A percentile compares a stretch with the other conserved stretches of the same genome.
Conservation (phyloP, 1,140 invertebrate genomes). For the Lasioglossum albipes region DNA sequence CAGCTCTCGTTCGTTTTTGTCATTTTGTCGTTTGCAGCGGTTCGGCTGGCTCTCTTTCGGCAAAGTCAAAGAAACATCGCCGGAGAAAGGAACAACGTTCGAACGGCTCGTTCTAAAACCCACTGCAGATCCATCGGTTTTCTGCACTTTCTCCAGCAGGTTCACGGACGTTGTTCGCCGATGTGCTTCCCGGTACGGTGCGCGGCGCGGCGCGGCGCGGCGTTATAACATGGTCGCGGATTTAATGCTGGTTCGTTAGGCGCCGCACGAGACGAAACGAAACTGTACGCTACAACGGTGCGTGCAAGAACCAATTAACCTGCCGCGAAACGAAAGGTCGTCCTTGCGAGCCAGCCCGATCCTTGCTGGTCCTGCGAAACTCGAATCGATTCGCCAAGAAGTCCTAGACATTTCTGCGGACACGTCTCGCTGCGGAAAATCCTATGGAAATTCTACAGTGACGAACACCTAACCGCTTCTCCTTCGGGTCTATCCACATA, state of each 20-base stretch:
- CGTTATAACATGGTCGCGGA: not conserved
- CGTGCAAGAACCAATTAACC: constrained; percentile 32
- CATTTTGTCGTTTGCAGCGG: not conserved
- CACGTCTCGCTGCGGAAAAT: too few species aligned
- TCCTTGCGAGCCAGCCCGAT: too few species aligned
- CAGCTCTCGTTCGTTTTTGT: constrained; percentile 31
- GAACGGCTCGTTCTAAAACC: not conserved
- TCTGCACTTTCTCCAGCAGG: constrained; percentile 18
- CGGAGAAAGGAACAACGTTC: not conserved
- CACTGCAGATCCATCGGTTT: not conserved
- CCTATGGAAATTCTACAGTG: too few species aligned
- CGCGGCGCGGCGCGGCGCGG: too few species aligned
- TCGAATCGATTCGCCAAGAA: too few species aligned
- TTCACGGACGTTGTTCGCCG: constrained; percentile 19
- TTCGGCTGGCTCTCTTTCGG: not conserved
- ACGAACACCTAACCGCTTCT: too few species aligned
- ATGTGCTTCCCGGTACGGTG: not conserved
- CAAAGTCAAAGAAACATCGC: constrained; percentile 15
- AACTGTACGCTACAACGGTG: not conserved
- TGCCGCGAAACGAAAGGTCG: constrained; percentile 10
- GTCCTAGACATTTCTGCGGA: too few species aligned
- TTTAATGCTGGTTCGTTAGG: not conserved
- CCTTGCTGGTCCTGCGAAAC: too few species aligned
- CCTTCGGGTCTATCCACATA: too few species aligned
- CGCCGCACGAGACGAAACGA: not conserved